Evolutionary conservation across 2,113 vertebrate genomes (phyloP).

Genomic region (Cromileptes altivelis): DNA sequence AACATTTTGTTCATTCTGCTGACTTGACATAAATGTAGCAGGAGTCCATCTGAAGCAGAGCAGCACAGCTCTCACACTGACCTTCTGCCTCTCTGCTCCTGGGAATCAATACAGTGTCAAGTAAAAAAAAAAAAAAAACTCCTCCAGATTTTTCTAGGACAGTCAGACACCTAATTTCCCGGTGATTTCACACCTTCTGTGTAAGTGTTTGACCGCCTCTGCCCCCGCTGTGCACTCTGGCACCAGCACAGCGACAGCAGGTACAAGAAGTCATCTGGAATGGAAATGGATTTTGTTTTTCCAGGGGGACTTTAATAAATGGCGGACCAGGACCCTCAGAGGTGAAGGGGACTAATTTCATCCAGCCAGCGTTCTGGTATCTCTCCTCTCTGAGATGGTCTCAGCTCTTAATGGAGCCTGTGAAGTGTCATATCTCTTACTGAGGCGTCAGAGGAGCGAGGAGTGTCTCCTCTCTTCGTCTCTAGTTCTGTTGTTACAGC

Average conservation of each 20-base stretch:
- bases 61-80: background rate
- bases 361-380: slow-evolving; percentile 18
- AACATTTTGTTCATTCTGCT: background rate
- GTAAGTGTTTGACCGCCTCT: slow-evolving; percentile 31
- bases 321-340: slow-evolving; percentile 27
- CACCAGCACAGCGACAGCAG: slow-evolving; percentile 19
- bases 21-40: background rate
- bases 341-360: slow-evolving; percentile 37
- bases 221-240: slow-evolving; percentile 46
- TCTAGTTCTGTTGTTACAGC: background rate
- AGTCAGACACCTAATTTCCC: slow-evolving; percentile 47
- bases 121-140: background rate
- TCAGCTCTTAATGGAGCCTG: slow-evolving; percentile 40
- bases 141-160: slow-evolving; percentile 39
- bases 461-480: background rate
- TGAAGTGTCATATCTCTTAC: slow-evolving; percentile 18
- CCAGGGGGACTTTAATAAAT: slow-evolving; percentile 19
- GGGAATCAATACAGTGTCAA: slow-evolving; percentile 41
- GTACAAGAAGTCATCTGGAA: slow-evolving; percentile 40
- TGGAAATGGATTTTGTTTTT: slow-evolving; percentile 37
- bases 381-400: background rate
- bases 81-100: slow-evolving; percentile 16
- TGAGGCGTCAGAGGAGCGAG: background rate
- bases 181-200: slow-evolving; percentile 61
- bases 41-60: background rate